These are phyloP conservation scores for Beroe ovata DNA, from an alignment of 37 sponge, comb jelly and placozoan species.

Conservation along the genomic window DNA sequence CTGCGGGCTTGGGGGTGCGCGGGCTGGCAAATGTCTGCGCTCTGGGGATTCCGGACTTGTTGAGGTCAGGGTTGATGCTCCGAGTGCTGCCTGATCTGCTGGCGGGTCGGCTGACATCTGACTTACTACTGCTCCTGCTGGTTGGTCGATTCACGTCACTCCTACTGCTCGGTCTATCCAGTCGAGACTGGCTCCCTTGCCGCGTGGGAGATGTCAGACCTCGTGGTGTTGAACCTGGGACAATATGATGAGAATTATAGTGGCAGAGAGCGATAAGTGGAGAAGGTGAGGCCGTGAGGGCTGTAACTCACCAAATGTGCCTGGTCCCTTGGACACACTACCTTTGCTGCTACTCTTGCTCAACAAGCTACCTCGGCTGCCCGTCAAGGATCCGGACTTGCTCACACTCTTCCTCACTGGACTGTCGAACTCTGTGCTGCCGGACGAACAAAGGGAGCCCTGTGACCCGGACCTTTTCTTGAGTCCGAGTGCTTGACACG, in stretches of 20 bases:
- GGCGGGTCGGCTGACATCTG: neutral
- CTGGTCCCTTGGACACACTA: conserved; percentile 45
- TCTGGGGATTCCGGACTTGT: neutral
- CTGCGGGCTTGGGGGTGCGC: neutral
- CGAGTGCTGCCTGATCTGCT: neutral
- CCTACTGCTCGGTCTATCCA: neutral
- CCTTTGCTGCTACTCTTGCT: conserved; percentile 58
- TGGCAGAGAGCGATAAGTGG: neutral
- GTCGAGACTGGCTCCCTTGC: neutral
- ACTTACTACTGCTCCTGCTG: neutral
- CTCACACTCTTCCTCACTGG: conserved; percentile 51
- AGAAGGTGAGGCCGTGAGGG: neutral
- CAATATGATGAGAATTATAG: neutral
- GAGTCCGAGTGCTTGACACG: conserved; percentile 53
- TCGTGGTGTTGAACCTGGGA: conserved; percentile 1
- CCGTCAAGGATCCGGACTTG: neutral
- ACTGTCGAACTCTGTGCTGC: conserved; percentile 62
- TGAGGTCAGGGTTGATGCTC: neutral
- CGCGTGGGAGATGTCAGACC: conserved; percentile 23
- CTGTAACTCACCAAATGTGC: conserved; percentile 50
- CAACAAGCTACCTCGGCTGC: conserved; percentile 28
- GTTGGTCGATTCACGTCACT: neutral
- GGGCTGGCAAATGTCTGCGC: neutral
- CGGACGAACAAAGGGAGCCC: conserved; percentile 27
- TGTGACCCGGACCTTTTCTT: conserved; percentile 44